Evolutionary conservation across 2,888 invertebrate genomes (phyloP), one percentile per base, ranked within the genome.

Genomic region (Chrysomela aeneicollis): DNA sequence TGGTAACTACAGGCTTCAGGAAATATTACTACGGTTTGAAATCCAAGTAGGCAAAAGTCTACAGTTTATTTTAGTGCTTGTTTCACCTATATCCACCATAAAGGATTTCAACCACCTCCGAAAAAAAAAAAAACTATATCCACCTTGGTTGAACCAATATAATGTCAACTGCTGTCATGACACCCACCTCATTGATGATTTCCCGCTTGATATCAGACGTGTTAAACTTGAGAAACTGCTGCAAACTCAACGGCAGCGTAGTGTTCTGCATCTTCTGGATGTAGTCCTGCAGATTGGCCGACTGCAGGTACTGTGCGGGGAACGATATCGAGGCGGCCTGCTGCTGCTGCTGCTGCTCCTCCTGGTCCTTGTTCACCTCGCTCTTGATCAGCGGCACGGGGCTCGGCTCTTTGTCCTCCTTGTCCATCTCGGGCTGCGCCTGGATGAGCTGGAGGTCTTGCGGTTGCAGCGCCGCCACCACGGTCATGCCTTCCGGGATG

Each of bases 401-500:
- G 12, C 81, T 81, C 30, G 84, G 83, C 55, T 85, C 84, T 1
- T 82, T 79, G 26, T 76, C 73, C 64, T 73, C 68, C 72, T 78
- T 74, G 50, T 68, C 77, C 63, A 73, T 73, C n/a, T 79, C 79
- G 9, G 78, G 73, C 68, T 82, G 81, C 35, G 80, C 75, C 69
- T 82, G 82, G 66, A 88, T 82, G 19, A 91, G 77, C 74, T 90
- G 91, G 78, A 92, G 86, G 72, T 92, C 91, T 73, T 90, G 90
- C 0, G 91, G 91, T 75, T 85, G 85, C 61, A 91, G 79, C 9
- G 90, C 87, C 0, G 90, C 87, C 19, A 91, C 85, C 22, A 91
- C 87, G 57, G 90, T 91, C 72, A 91, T 83, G 21, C 90, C 90
- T 84, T 86, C 86, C 0, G 86, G 85, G 2, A 86, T 82, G 19